Conservation (phyloP, 2,797 vertebrate species). For the Cossypha caffra region DNA sequence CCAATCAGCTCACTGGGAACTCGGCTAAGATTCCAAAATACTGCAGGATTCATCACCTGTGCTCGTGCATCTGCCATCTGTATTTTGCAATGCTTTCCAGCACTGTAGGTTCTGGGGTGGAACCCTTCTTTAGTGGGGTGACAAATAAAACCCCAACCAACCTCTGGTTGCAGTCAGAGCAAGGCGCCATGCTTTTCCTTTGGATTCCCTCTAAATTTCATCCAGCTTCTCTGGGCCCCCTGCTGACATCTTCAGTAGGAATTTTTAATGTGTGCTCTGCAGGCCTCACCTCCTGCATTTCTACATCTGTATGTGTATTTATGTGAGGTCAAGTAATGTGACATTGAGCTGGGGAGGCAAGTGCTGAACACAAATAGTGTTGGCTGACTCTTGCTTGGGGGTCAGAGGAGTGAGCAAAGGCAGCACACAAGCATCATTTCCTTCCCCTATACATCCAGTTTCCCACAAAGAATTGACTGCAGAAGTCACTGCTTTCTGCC, state of each 20-base stretch:
- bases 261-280: not conserved
- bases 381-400: not conserved
- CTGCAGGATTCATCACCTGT: fast-evolving
- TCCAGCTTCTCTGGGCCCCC: not conserved
- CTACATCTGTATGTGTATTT: constrained; percentile 1
- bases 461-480: constrained; percentile 29
- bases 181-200: not conserved
- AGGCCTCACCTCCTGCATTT: constrained; percentile 1
- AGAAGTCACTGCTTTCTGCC: constrained; percentile 64
- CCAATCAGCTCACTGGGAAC: not conserved
- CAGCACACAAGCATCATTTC: not conserved
- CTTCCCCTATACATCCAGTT: not conserved
- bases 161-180: not conserved
- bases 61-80: not conserved
- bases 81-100: not conserved
- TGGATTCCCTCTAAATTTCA: not conserved
- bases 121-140: not conserved
- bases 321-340: not conserved
- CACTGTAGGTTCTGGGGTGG: fast-evolving
- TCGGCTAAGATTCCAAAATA: not conserved
- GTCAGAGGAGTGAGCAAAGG: not conserved
- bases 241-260: constrained; percentile 5
- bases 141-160: not conserved
- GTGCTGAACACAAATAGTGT: not conserved
- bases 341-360: not conserved